A percentile compares a stretch with the other conserved stretches of the same genome.
Conservation (phyloP, 2,113 vertebrate genomes). For the Sinocyclocheilus anshuiensis region DNA sequence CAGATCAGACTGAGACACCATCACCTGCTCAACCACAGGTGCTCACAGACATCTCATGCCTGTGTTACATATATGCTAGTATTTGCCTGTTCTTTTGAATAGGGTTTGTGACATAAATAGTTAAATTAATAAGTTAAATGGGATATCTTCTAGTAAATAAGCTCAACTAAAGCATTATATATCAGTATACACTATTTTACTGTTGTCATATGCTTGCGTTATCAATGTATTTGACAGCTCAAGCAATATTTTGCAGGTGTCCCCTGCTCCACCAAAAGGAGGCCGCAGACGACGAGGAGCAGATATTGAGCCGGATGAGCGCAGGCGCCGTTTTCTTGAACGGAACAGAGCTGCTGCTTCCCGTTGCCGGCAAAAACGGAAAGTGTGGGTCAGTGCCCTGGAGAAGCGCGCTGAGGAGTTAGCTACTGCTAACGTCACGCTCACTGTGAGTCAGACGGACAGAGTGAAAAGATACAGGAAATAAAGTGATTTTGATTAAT, state of each 20-base stretch:
- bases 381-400: constrained; percentile 92
- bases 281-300: constrained; percentile 84
- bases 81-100: constrained; percentile 9
- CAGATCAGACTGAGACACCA: constrained; percentile 86
- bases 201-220: neutral
- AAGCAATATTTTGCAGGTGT: constrained; percentile 76
- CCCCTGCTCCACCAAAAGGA: constrained; percentile 89
- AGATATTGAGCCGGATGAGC: constrained; percentile 92
- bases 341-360: constrained; percentile 91
- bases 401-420: constrained; percentile 96
- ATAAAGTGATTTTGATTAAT: neutral
- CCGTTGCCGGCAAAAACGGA: constrained; percentile 92
- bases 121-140: neutral
- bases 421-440: constrained; percentile 87
- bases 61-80: constrained; percentile 19
- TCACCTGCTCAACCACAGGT: constrained; percentile 95
- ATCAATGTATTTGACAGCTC: neutral
- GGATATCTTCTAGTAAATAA: neutral
- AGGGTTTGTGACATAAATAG: neutral
- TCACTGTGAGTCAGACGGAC: constrained; percentile 80
- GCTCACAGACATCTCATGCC: constrained; percentile 24
- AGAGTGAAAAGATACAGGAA: neutral
- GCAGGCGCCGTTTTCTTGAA: constrained; percentile 91
- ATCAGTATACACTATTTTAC: neutral
- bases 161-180: neutral